Percentiles rank a stretch among this genome's conserved stretches.
Conservation (phyloP, 2,888 invertebrate genomes). For the Baronia brevicornis region DNA sequence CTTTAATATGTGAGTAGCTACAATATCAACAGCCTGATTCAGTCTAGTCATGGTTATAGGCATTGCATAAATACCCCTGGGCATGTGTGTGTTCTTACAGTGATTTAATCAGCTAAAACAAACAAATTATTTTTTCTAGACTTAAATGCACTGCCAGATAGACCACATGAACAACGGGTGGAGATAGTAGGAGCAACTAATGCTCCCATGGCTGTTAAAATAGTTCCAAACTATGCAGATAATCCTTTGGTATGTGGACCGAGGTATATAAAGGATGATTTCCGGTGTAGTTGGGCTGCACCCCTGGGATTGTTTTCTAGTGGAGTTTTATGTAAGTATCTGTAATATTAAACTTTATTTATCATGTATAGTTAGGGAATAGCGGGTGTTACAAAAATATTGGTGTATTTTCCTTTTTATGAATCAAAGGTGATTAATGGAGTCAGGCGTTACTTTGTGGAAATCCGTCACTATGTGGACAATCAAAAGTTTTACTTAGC, state of each 20-base stretch:
- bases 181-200: slow-evolving; percentile 80
- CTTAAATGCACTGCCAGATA: slow-evolving; percentile 80
- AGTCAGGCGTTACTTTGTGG: no score
- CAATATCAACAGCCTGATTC: no score
- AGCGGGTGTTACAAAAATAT: no score
- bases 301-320: slow-evolving; percentile 79
- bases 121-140: slow-evolving; percentile 62
- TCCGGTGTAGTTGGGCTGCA: slow-evolving; percentile 77
- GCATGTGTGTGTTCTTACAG: no score
- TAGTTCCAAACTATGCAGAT: slow-evolving; percentile 83
- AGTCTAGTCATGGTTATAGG: background rate
- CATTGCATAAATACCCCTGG: no score
- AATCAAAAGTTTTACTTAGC: no score
- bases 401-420: no score
- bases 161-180: slow-evolving; percentile 76
- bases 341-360: background rate
- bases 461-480: no score
- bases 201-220: slow-evolving; percentile 70
- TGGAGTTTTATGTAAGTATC: slow-evolving; percentile 81
- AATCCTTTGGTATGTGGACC: slow-evolving; percentile 85
- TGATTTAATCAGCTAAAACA: no score
- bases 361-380: no score
- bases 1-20: no score
- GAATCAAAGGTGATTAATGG: no score
- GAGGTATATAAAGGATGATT: slow-evolving; percentile 80